Percentiles rank a stretch among this genome's conserved stretches.
These are phyloP conservation scores for Nibea albiflora DNA, from an alignment of 2,113 vertebrate species.

Conservation along the genomic window DNA sequence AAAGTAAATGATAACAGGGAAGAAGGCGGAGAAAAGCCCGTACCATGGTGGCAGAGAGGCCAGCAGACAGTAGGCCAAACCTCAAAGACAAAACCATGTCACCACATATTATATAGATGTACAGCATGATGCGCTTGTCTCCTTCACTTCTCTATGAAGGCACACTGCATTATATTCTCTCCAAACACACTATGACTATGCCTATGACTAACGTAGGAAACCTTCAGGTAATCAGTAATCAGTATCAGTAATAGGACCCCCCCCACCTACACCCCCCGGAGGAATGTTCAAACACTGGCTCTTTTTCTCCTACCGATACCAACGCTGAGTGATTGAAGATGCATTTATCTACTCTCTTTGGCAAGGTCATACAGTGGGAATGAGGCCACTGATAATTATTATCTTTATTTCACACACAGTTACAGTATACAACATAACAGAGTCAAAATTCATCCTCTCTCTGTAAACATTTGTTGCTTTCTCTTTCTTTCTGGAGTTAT, in stretches of 20 bases:
- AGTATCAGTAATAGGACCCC: background rate
- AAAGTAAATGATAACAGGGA: slow-evolving; percentile 91
- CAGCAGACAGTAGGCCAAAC: slow-evolving; percentile 93
- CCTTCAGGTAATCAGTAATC: background rate
- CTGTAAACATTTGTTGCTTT: background rate
- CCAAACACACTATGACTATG: background rate
- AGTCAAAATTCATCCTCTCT: background rate
- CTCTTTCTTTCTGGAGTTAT: background rate
- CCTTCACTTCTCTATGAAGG: background rate
- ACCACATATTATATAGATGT: background rate
- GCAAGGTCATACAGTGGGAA: slow-evolving; percentile 8
- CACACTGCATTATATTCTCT: background rate
- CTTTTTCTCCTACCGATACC: background rate
- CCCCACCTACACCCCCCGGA: background rate
- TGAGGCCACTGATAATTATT: background rate
- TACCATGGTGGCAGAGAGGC: slow-evolving; percentile 90
- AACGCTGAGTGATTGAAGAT: background rate
- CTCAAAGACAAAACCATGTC: slow-evolving; percentile 72
- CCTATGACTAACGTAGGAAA: background rate
- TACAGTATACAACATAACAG: no score
- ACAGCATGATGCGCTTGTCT: background rate
- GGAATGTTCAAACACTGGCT: slow-evolving; percentile 5
- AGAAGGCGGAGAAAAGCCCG: slow-evolving; percentile 94
- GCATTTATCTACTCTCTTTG: background rate
- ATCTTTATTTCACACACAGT: background rate